Evolutionary conservation across 1,140 invertebrate species (phyloP).

Genomic region (Lysiphlebus fabarum): DNA sequence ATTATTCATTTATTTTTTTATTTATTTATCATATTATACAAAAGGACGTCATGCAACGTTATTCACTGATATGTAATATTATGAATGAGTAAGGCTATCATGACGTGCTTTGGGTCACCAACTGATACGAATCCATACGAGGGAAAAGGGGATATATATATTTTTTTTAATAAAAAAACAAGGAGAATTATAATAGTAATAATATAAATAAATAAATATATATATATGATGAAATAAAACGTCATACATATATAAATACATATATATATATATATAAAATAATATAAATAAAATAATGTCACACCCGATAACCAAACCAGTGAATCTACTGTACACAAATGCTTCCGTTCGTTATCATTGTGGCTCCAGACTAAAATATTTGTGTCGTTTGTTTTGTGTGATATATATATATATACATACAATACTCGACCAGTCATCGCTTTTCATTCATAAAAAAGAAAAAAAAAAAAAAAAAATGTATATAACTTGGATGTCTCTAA

Average conservation of each 20-base stretch:
- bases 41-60: no score
- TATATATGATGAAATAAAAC: neutral
- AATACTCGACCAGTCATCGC: neutral
- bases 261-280: neutral
- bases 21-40: no score
- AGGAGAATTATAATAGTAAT: neutral
- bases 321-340: conserved; percentile 35
- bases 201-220: neutral
- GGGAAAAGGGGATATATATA: neutral
- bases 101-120: conserved; percentile 39
- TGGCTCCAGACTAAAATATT: neutral
- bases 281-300: neutral
- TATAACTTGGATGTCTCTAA: neutral
- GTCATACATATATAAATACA: neutral
- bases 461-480: neutral
- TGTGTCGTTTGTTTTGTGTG: no score
- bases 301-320: conserved; percentile 34
- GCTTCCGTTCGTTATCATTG: conserved; percentile 29
- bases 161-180: neutral
- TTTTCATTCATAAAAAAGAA: conserved; percentile 29
- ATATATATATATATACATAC: no score
- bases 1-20: no score
- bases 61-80: neutral
- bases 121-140: conserved; percentile 34
- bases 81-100: conserved; percentile 31